Base-by-base conservation (phyloP, 1,140 invertebrate genomes). In the Scaptomyza montana region DNA sequence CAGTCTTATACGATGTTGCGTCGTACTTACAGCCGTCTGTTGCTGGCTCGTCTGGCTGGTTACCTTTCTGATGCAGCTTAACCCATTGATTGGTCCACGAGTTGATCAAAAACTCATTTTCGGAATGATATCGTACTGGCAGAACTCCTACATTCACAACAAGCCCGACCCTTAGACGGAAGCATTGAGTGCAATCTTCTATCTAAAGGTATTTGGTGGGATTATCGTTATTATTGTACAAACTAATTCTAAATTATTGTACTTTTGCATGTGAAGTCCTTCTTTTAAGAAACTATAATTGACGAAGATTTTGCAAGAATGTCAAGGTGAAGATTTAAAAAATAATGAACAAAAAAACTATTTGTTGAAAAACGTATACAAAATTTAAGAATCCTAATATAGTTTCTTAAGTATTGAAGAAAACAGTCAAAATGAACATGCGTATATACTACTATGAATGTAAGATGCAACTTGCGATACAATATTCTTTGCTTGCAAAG, bases 31-130 rank as follows among this genome's bases (percentile, higher is more conserved):
- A 3, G 77, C 72, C 8, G 39, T 69, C 21, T 87, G 84, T 57
- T 89, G 84, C 61, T 87, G 81, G 61, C 39, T 87, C 0, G 50
- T 81, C 36, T 87, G 84, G 84, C 2, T 79, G 13, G 8, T 70
- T 33, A 74, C 85, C 9, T 89, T 84, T 16, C 30, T 87, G 10
- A 84, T 87, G 84, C 84, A 87, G 28, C 3, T 87, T 36, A 87
- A 87, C 57, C 84, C 84, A 0, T 36, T 87, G 16, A 13, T 66
- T 4, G 84, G 84, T 1, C 84, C 84, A 3, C 45, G 67, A 0
- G 41, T 49, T 6, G 8, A 25, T n/a, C 73, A 79, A 25, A 50
- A 5, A 3, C 2, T 50, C 3, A 45, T 89, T 4, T 72, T 30
- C 9, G 85, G 43, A 9, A 78, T 89, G 28, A 66, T 72, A 9